Evolutionary conservation across 2,797 vertebrate species (phyloP).

Genomic region (Falco rusticolus): DNA sequence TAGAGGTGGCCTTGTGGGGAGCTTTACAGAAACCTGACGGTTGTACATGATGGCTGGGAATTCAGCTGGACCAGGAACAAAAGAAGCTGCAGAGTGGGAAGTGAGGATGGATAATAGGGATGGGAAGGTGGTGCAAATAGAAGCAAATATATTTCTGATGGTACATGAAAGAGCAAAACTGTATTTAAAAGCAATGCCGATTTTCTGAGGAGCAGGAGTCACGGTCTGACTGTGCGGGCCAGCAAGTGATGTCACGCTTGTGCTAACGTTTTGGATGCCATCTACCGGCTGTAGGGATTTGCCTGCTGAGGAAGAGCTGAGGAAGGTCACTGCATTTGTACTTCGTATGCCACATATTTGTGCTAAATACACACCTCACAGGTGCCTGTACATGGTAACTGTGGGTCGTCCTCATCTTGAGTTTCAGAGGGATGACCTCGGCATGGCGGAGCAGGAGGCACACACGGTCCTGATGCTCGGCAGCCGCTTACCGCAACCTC

Average conservation of each 20-base stretch:
- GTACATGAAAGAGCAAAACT: background rate
- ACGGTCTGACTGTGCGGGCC: accelerated
- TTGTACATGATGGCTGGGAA: accelerated
- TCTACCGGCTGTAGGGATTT: background rate
- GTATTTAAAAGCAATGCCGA: background rate
- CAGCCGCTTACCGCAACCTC: background rate
- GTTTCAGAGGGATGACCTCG: background rate
- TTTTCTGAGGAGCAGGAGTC: background rate
- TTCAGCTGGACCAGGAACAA: background rate
- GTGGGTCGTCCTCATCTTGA: background rate
- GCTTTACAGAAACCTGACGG: background rate
- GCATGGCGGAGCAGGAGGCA: too few relatives aligned
- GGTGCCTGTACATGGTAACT: background rate
- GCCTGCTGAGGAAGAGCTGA: background rate
- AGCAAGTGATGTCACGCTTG: background rate
- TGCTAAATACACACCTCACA: background rate
- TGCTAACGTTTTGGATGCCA: background rate
- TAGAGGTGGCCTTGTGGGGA: background rate
- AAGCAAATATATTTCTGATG: background rate
- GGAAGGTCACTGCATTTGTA: background rate
- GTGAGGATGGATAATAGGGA: background rate
- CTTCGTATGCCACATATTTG: background rate
- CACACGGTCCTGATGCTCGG: background rate
- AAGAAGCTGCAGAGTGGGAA: background rate
- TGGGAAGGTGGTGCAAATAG: background rate